phyloP scores from a whole-genome alignment of 2,888 invertebrate genomes.

The Apantesis nais region DNA sequence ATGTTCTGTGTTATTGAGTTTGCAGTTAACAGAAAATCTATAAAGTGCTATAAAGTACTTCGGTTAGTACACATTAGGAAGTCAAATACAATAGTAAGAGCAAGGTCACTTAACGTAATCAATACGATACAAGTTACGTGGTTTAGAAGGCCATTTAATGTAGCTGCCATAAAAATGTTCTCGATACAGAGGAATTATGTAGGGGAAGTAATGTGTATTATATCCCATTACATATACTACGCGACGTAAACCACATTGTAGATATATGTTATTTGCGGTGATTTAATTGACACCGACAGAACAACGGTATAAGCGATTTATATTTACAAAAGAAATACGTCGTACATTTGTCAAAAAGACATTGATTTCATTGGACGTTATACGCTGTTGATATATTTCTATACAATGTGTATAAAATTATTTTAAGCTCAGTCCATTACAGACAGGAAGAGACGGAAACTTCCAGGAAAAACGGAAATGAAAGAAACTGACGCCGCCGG shows the following conservation, averaged over 20 bases:
- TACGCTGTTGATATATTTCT: slow-evolving; percentile 39
- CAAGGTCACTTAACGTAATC: slow-evolving; percentile 15
- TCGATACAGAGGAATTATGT: slow-evolving; percentile 1
- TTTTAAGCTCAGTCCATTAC: slow-evolving; percentile 62
- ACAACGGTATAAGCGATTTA: slow-evolving; percentile 16
- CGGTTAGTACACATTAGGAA: slow-evolving; percentile 21
- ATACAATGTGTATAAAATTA: slow-evolving; percentile 50
- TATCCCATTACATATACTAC: neutral
- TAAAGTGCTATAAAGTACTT: slow-evolving; percentile 33
- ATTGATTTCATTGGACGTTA: slow-evolving; percentile 37
- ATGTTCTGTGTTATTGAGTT: slow-evolving; percentile 50
- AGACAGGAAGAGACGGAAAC: slow-evolving; percentile 67
- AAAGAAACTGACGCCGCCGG: slow-evolving; percentile 64
- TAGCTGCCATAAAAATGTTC: slow-evolving; percentile 14
- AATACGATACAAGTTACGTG: neutral
- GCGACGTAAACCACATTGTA: neutral
- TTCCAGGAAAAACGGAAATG: slow-evolving; percentile 68
- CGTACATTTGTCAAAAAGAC: slow-evolving; percentile 24
- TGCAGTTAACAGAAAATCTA: slow-evolving; percentile 52
- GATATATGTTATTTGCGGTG: slow-evolving; percentile 4
- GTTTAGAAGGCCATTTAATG: slow-evolving; percentile 1
- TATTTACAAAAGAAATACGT: slow-evolving; percentile 29
- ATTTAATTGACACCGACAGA: slow-evolving; percentile 21
- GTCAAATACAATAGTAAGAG: slow-evolving; percentile 25
- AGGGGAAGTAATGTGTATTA: slow-evolving; percentile 3